These are phyloP conservation scores for Loripinus fragilis DNA, from an alignment of 2,888 invertebrate species.

Conservation along the genomic window DNA sequence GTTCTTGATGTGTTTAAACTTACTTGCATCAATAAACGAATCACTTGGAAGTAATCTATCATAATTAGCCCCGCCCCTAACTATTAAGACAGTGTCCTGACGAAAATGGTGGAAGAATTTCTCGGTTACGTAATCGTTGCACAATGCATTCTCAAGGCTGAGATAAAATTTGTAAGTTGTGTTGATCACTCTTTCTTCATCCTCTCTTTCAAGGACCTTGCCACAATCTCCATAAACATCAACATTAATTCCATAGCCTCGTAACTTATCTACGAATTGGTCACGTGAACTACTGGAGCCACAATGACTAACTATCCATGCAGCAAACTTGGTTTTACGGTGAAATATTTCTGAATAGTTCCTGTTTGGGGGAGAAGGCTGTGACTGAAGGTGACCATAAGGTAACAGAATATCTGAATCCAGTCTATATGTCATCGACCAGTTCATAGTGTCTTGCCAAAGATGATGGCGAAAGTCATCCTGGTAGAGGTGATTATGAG, in stretches of 20 bases:
- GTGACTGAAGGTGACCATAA: background rate
- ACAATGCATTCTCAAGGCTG: constrained; percentile 17
- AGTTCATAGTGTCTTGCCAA: constrained; percentile 17
- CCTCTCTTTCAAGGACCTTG: background rate
- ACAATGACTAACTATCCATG: constrained; percentile 71
- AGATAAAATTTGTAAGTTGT: constrained; percentile 17
- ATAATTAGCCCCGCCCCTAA: constrained; percentile 35
- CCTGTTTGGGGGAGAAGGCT: background rate
- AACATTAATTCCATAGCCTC: constrained; percentile 51
- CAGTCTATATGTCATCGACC: constrained; percentile 22
- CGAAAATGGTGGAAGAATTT: constrained; percentile 19
- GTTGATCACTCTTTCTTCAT: background rate
- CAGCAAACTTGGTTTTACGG: constrained; percentile 48
- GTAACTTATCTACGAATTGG: constrained; percentile 53
- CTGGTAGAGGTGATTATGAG: constrained; percentile 4
- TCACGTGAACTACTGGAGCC: constrained; percentile 53
- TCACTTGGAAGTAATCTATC: constrained; percentile 22
- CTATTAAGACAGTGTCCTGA: constrained; percentile 23
- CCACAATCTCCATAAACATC: constrained; percentile 67
- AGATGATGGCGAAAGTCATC: background rate
- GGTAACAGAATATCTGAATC: constrained; percentile 20
- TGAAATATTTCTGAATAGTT: constrained; percentile 7
- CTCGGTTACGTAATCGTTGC: constrained; percentile 18
- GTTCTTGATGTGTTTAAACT: constrained; percentile 4
- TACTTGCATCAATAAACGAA: constrained; percentile 24